A percentile compares a stretch with the other conserved stretches of the same genome.
These are phyloP conservation scores for Xiphydria camelus DNA, from an alignment of 2,888 invertebrate genomes.

Conservation along the genomic window DNA sequence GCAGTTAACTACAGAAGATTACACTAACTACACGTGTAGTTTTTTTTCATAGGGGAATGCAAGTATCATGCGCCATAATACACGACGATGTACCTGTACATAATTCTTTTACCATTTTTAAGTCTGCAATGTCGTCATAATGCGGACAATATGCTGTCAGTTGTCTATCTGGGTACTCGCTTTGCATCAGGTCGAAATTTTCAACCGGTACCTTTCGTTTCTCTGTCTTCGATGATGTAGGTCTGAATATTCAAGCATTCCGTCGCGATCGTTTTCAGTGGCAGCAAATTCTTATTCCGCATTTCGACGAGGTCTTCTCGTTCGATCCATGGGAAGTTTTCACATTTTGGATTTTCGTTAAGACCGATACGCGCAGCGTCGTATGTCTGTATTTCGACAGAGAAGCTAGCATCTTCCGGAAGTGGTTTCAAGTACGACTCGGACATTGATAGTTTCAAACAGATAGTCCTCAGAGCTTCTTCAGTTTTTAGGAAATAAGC, in stretches of 20 bases:
- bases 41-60: too few species aligned
- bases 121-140: too few species aligned
- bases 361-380: constrained; percentile 64
- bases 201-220: neutral
- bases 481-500: constrained; percentile 67
- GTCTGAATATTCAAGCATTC: constrained; percentile 52
- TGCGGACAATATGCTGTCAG: too few species aligned
- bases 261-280: constrained; percentile 56
- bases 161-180: too few species aligned
- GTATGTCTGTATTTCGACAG: constrained; percentile 65
- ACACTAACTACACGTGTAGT: too few species aligned
- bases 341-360: constrained; percentile 61
- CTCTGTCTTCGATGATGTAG: constrained; percentile 17
- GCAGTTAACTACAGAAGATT: too few species aligned
- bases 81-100: too few species aligned
- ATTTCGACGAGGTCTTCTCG: constrained; percentile 38
- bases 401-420: constrained; percentile 64
- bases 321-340: constrained; percentile 61
- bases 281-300: constrained; percentile 53
- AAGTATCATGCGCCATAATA: too few species aligned
- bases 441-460: constrained; percentile 62
- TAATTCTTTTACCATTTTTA: too few species aligned
- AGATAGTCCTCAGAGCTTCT: constrained; percentile 65
- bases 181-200: too few species aligned
- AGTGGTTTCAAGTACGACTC: constrained; percentile 59